These are phyloP conservation scores for Pseudomugil gertrudae DNA, from an alignment of 2,797 vertebrate species.

Conservation along the genomic window DNA sequence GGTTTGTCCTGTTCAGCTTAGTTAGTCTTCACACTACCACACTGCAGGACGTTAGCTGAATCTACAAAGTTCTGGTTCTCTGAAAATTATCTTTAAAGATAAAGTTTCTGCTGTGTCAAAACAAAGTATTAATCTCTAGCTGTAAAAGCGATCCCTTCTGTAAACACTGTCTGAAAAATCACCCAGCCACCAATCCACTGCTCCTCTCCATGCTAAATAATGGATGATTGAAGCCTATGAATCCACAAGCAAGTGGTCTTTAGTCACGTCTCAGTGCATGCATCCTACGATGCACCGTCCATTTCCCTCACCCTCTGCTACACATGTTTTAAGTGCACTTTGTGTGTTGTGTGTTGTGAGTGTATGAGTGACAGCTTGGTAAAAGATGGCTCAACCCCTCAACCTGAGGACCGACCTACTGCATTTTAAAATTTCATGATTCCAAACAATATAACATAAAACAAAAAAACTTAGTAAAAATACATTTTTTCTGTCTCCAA, in stretches of 20 bases:
- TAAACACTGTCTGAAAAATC: conserved; percentile 80
- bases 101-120: conserved; percentile 40
- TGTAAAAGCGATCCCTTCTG: conserved; percentile 55
- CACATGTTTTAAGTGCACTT: conserved; percentile 69
- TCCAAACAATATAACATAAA: conserved; percentile 61
- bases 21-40: neutral
- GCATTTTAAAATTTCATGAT: conserved; percentile 62
- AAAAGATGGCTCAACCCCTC: conserved; percentile 42
- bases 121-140: conserved; percentile 50
- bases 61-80: neutral
- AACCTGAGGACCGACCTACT: conserved; percentile 30
- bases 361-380: conserved; percentile 49
- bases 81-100: neutral
- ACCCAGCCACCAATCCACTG: conserved; percentile 65
- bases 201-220: conserved; percentile 78
- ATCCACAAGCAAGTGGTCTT: conserved; percentile 82
- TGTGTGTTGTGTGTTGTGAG: conserved; percentile 34
- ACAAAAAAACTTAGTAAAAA: conserved; percentile 58
- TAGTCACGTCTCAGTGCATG: conserved; percentile 76
- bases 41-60: neutral
- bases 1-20: neutral
- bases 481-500: conserved; percentile 49
- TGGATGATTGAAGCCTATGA: conserved; percentile 78
- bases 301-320: conserved; percentile 53
- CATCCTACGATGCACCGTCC: conserved; percentile 61